phyloP scores from a whole-genome alignment of 2,797 vertebrate species.

The Rhinichthys osculus region DNA sequence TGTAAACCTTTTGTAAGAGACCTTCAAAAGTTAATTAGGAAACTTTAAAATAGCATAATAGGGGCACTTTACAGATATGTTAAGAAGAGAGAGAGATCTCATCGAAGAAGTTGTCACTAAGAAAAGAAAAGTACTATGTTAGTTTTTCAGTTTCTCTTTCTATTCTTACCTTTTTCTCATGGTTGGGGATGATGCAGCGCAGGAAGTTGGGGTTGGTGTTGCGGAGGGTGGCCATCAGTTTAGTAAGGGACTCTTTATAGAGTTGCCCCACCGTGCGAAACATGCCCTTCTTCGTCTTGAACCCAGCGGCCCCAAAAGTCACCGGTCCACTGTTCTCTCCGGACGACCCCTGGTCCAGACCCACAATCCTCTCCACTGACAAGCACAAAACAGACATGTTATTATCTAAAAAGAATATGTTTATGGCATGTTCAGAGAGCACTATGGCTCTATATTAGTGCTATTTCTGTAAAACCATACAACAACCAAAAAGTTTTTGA shows the following conservation, averaged over 20 bases:
- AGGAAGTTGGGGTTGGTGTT: constrained; percentile 96
- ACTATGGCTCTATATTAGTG: neutral
- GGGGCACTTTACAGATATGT: neutral
- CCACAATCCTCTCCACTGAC: constrained; percentile 90
- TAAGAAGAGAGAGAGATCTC: neutral
- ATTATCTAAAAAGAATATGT: neutral
- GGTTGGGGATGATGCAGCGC: constrained; percentile 93
- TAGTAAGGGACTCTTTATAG: constrained; percentile 91
- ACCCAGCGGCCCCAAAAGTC: constrained; percentile 80
- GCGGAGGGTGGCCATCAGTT: constrained; percentile 91
- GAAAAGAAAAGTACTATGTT: neutral
- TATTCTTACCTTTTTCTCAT: constrained; percentile 87
- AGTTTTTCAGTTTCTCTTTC: neutral
- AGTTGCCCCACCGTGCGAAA: constrained; percentile 93
- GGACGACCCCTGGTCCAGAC: constrained; percentile 87
- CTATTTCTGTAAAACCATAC: neutral
- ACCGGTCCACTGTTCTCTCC: constrained; percentile 83
- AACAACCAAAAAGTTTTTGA: neutral
- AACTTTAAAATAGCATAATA: neutral
- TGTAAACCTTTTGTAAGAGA: neutral
- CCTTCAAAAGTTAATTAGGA: neutral
- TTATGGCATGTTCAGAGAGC: neutral
- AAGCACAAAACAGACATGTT: constrained; percentile 11
- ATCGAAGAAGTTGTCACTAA: neutral
- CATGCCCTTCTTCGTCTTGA: constrained; percentile 92